These are phyloP conservation scores for Papilio elwesi DNA, from an alignment of 2,888 invertebrate genomes.

Conservation along the genomic window DNA sequence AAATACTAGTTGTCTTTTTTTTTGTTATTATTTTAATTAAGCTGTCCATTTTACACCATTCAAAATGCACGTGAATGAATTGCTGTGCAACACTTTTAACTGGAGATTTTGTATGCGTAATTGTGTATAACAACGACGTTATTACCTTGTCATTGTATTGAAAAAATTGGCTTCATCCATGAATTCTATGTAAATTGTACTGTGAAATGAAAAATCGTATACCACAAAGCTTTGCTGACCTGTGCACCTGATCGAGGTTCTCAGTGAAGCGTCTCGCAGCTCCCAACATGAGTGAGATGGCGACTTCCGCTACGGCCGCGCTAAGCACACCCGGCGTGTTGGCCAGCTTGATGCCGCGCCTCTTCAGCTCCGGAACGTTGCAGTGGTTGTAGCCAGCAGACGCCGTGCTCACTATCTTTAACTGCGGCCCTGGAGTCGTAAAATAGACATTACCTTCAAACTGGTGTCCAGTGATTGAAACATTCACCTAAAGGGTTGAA, in stretches of 20 bases:
- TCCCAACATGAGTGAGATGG: conserved; percentile 89
- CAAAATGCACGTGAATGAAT: too few relatives aligned
- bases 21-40: too few relatives aligned
- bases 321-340: conserved; percentile 92
- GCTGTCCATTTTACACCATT: too few relatives aligned
- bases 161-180: too few relatives aligned
- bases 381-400: conserved; percentile 96
- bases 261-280: conserved; percentile 91
- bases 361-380: conserved; percentile 89
- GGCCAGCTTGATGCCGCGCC: conserved; percentile 89
- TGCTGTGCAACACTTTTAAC: too few relatives aligned
- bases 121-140: too few relatives aligned
- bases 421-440: conserved; percentile 82
- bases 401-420: conserved; percentile 92
- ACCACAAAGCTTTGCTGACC: conserved; percentile 77
- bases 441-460: too few relatives aligned
- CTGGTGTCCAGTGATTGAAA: too few relatives aligned
- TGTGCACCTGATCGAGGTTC: conserved; percentile 87
- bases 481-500: too few relatives aligned
- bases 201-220: not conserved
- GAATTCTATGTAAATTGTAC: not conserved
- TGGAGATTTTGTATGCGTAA: too few relatives aligned
- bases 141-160: too few relatives aligned
- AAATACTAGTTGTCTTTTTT: too few relatives aligned
- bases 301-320: conserved; percentile 92